phyloP scores from a whole-genome alignment of 1,140 invertebrate genomes.

The Pantala flavescens region DNA sequence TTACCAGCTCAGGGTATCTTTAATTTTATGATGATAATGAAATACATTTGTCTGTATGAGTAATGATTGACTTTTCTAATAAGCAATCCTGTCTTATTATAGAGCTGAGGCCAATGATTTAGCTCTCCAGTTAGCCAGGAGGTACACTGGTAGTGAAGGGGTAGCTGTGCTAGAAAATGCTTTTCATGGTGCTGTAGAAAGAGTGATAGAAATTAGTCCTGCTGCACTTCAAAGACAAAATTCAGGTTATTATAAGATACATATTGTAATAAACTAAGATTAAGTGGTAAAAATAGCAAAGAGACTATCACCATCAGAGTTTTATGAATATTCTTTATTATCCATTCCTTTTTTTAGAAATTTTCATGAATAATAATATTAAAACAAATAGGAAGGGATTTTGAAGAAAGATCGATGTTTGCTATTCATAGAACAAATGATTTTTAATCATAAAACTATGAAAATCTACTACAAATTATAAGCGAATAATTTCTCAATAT shows the following conservation, averaged over 20 bases:
- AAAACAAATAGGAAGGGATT: no score
- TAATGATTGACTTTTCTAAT: background rate
- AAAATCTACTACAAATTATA: no score
- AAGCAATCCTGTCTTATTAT: constrained; percentile 10
- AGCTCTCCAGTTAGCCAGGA: constrained; percentile 45
- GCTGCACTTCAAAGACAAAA: constrained; percentile 41
- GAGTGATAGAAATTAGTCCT: constrained; percentile 46
- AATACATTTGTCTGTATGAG: no score
- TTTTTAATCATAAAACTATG: no score
- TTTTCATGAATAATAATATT: no score
- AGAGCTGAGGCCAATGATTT: constrained; percentile 57
- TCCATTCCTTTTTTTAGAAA: no score
- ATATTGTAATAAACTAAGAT: background rate
- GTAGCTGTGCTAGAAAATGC: constrained; percentile 48
- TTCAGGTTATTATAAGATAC: constrained; percentile 28
- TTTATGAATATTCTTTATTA: constrained; percentile 16
- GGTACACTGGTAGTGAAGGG: constrained; percentile 44
- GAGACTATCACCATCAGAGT: background rate
- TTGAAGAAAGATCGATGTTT: no score
- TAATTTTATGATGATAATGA: no score
- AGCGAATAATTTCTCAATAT: background rate
- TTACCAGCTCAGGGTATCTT: constrained; percentile 50
- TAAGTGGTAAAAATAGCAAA: background rate
- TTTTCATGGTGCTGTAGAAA: constrained; percentile 49
- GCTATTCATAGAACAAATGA: no score